A percentile compares a stretch with the other conserved stretches of the same genome.
Conservation (phyloP, 2,797 vertebrate species). For the Decapterus maruadsi region DNA sequence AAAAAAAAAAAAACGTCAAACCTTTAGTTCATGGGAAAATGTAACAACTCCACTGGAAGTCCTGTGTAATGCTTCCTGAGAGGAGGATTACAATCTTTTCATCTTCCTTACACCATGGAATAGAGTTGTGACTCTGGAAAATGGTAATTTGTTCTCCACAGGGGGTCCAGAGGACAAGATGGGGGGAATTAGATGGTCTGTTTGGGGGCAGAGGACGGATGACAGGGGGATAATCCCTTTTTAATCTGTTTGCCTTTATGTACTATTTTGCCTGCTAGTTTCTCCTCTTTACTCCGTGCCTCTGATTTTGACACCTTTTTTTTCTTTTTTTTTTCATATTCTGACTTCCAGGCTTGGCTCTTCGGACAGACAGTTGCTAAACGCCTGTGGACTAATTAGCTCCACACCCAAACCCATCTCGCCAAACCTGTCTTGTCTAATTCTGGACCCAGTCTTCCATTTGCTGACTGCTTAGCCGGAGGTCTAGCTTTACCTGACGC, state of each 20-base stretch:
- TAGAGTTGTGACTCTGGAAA: conserved; percentile 69
- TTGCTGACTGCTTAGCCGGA: conserved; percentile 8
- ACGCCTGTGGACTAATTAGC: neutral
- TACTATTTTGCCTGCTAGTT: conserved; percentile 11
- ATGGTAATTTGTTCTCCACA: conserved; percentile 62
- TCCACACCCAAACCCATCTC: neutral
- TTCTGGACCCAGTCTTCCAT: neutral
- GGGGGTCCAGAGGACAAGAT: conserved; percentile 72
- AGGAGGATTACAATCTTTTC: conserved; percentile 51
- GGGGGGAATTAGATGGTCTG: conserved; percentile 57
- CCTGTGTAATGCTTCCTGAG: conserved; percentile 41
- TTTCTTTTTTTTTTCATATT: conserved; percentile 17
- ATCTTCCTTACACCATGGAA: conserved; percentile 57
- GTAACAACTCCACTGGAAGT: conserved; percentile 56
- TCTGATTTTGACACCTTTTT: conserved; percentile 21
- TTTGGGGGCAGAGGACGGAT: conserved; percentile 45
- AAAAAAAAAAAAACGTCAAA: conserved; percentile 30
- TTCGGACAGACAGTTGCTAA: neutral
- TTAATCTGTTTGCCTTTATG: conserved; percentile 68
- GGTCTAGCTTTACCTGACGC: conserved; percentile 13
- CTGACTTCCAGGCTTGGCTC: conserved; percentile 12
- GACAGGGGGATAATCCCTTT: conserved; percentile 59
- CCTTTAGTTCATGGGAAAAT: conserved; percentile 68
- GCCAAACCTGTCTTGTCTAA: neutral
- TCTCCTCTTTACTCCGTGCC: neutral